Evolutionary conservation across 2,888 invertebrate species (phyloP), one percentile per base, ranked within the genome.

Genomic region (Empis livida): DNA sequence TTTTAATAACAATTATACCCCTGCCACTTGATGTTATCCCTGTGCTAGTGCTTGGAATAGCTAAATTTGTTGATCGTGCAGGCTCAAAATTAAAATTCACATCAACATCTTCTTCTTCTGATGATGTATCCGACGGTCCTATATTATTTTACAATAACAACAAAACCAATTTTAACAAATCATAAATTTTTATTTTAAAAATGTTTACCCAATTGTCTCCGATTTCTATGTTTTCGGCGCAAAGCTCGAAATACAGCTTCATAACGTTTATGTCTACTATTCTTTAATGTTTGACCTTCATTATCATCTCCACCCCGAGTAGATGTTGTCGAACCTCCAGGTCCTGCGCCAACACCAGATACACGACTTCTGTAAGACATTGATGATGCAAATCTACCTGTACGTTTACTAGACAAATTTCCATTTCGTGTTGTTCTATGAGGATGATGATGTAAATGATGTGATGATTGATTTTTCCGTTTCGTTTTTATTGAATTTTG

Each of bases 11-110:
- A n/a, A n/a, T n/a, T 48, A 51, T 49, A 62, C 61, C 61, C 55
- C 61, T 57, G 43, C 61, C 59, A 52, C 59, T 64, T 15, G 62
- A 59, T 9, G 63, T 64, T 31, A 64, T 61, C 61, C 81, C 81
- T 56, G 80, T 78, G 35, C 35, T 41, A 10, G 41, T 41, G n/a
- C 41, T 41, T 14, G 41, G 41, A 9, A 41, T 41, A 6, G 41
- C 41, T 10, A 41, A 23, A 41, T 41, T 41, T 23, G 41, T 10
- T 10, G 39, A 13, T 17, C 39, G 10, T 41, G 23, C 3, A 10
- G 41, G 27, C 6, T 41, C 41, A 10, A 23, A 41, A 41, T 41
- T 41, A 14, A 41, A 41, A 23, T n/a, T 41, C 9, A 23, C 41
- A 41, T 41, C 41, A 2, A 27, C 10, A 27, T 41, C 41, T 13